These are phyloP conservation scores for Drosophila cognata DNA, from an alignment of 2,888 invertebrate genomes.

Conservation along the genomic window DNA sequence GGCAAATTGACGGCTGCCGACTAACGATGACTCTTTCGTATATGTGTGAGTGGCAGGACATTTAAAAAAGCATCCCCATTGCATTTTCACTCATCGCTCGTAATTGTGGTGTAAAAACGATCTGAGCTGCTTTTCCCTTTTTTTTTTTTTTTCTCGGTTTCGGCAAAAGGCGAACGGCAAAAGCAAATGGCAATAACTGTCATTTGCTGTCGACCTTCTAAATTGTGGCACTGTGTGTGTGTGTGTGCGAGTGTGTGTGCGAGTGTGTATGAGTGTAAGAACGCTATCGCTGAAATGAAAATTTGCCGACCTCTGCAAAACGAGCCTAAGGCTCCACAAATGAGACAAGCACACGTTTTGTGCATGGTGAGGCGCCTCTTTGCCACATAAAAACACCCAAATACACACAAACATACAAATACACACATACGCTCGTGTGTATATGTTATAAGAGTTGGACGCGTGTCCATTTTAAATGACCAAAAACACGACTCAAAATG, in stretches of 20 bases:
- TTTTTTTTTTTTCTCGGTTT: conserved; percentile 2
- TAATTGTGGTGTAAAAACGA: conserved; percentile 75
- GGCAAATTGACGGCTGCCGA: conserved; percentile 42
- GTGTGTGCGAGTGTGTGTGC: conserved; percentile 9
- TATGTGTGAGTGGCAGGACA: conserved; percentile 31
- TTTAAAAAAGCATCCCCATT: conserved; percentile 70
- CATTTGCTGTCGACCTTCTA: conserved; percentile 75
- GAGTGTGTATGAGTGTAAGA: conserved; percentile 33
- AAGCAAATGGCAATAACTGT: conserved; percentile 73
- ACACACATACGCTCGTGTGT: conserved; percentile 47
- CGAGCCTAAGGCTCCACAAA: conserved; percentile 58
- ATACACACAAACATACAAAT: conserved; percentile 1
- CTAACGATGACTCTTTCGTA: conserved; percentile 5
- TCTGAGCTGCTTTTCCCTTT: conserved; percentile 17
- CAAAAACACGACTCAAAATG: not conserved
- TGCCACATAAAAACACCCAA: conserved; percentile 9
- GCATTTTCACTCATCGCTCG: conserved; percentile 76
- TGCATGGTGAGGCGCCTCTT: conserved; percentile 36
- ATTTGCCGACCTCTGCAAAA: conserved; percentile 72
- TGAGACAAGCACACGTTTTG: conserved; percentile 46
- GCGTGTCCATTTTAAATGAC: not conserved
- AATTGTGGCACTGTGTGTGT: conserved; percentile 43
- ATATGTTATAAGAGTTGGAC: conserved; percentile 12
- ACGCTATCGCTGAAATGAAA: conserved; percentile 59
- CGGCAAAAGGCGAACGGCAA: conserved; percentile 51